Base-by-base conservation (phyloP, 92 coral and sea anemone genomes). In the Parazoanthus swiftii region DNA sequence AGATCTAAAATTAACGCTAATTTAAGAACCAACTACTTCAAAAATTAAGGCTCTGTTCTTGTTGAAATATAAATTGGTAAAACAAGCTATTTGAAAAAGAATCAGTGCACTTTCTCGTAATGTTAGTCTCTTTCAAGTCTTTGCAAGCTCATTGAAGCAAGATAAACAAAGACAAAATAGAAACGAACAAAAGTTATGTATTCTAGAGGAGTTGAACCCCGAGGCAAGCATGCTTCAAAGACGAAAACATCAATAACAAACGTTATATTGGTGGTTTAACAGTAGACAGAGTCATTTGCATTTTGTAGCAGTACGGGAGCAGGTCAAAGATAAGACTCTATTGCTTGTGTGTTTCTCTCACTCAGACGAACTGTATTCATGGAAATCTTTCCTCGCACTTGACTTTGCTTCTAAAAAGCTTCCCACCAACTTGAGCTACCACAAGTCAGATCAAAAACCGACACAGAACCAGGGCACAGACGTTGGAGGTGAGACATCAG, bases 141-240 rank as follows among this genome's bases (percentile, higher is more conserved):
- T 83, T 83, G 33, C 77, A 83, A 84, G 42, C 56, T 84, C 87
- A 84, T 20, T 73, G 87, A 84, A 68, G 87, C 87, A 84, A 84
- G 65, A 70, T 29, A 25, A 71, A 76, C 54, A 76, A 76, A 68
- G 38, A 13, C 65, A 29, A 73, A 71, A 71, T 73, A 6, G 29
- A 71, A 29, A 44, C 2, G 87, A 84, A 84, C 87, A 84, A 84
- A 84, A 46, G 79, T 84, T 68, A 67, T 84, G 51, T 84, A 48
- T 84, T 84, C 54, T 18, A 50, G 58, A 84, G 87, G 37, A 46
- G 78, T 43, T 72, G 63, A 70, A 84, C 79, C 87, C 87, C 87
- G 77, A 54, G 87, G 87, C 87, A 84, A 72, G 67, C 87, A 84
- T 84, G 87, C 87, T 77, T 84, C 78, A 72, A 71, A 83, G 86